These are phyloP conservation scores for Rhagophthalmus giganteus DNA, from an alignment of 2,888 invertebrate genomes.

Conservation along the genomic window DNA sequence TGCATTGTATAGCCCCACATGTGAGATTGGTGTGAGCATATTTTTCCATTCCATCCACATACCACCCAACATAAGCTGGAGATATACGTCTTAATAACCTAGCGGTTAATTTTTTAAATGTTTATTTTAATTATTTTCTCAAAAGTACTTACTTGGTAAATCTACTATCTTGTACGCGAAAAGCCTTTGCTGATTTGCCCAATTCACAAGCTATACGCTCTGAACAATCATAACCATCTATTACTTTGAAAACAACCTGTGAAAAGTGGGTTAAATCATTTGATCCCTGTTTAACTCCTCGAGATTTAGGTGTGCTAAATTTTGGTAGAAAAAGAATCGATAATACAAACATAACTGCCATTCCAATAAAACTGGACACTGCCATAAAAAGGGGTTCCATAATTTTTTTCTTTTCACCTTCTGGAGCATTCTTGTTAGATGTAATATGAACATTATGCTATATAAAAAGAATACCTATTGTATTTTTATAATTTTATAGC, in stretches of 20 bases:
- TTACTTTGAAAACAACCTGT: conserved; percentile 53
- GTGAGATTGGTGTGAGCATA: conserved; percentile 48
- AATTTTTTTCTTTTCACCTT: conserved; percentile 48
- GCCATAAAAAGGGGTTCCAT: conserved; percentile 62
- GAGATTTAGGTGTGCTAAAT: conserved; percentile 46
- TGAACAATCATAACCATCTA: conserved; percentile 56
- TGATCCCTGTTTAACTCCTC: conserved; percentile 42
- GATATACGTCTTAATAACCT: conserved; percentile 50
- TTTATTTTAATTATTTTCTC: too few species aligned
- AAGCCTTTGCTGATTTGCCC: conserved; percentile 52
- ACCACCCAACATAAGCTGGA: conserved; percentile 47
- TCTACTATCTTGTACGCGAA: conserved; percentile 50
- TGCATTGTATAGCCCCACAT: conserved; percentile 52
- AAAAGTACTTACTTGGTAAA: conserved; percentile 54
- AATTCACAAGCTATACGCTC: conserved; percentile 57
- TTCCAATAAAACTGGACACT: conserved; percentile 61
- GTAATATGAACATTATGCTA: conserved; percentile 52
- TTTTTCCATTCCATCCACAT: conserved; percentile 48
- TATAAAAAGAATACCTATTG: conserved; percentile 21
- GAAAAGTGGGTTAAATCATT: conserved; percentile 51
- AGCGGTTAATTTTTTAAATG: too few species aligned
- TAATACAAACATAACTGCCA: conserved; percentile 60
- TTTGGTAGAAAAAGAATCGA: conserved; percentile 59
- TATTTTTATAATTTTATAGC: neutral
- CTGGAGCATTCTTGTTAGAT: conserved; percentile 39